Conservation (phyloP, 2,113 vertebrate genomes). For the Aegithalos caudatus region DNA sequence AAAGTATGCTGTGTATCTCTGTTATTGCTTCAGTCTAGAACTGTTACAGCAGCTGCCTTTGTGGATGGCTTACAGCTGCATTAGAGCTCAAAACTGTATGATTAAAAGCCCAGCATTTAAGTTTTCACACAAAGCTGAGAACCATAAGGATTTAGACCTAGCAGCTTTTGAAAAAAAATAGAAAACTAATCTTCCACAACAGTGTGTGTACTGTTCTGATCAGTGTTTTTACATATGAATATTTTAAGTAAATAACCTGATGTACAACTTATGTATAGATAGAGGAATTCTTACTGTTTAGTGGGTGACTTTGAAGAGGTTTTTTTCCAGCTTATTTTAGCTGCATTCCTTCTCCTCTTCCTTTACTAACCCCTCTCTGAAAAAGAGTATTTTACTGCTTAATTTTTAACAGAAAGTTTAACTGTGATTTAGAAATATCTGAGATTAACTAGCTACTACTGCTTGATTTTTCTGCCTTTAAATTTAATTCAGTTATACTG, state of each 20-base stretch:
- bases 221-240: not conserved
- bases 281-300: not conserved
- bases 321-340: not conserved
- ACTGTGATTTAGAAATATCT: not conserved
- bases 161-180: not conserved
- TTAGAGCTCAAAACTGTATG: not conserved
- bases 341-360: not conserved
- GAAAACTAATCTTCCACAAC: not conserved
- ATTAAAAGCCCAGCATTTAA: not conserved
- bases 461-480: not conserved
- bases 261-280: not conserved
- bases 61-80: not conserved
- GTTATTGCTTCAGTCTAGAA: not conserved
- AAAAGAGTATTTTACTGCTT: not conserved
- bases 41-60: not conserved
- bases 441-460: not conserved
- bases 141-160: not conserved
- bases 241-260: not conserved
- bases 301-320: not conserved
- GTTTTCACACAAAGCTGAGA: not conserved
- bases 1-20: not conserved
- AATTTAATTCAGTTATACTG: not conserved
- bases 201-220: not conserved
- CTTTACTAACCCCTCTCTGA: not conserved
- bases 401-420: not conserved